Evolutionary conservation across 35 echinoderm and acorn worm species (phyloP).

Genomic region (Apostichopus japonicus): DNA sequence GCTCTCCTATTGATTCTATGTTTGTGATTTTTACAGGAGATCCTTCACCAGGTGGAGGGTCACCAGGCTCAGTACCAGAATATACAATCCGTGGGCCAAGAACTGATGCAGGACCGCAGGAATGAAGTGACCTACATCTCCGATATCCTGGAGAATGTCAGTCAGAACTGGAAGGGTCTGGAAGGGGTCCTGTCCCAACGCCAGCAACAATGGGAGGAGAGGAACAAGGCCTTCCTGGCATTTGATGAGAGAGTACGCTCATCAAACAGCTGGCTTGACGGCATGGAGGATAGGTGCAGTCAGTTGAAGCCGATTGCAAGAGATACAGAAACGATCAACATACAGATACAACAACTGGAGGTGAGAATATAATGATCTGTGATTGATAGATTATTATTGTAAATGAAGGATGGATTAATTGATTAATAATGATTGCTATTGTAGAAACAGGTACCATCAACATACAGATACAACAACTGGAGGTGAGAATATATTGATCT

Average conservation of each 20-base stretch:
- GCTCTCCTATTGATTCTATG: background rate
- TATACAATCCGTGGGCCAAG: conserved; percentile 79
- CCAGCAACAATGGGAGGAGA: conserved; percentile 81
- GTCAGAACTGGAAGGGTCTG: conserved; percentile 83
- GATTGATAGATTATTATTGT: too few species aligned
- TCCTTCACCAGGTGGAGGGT: conserved; percentile 77
- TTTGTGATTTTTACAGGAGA: conserved; percentile 62
- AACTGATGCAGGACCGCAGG: conserved; percentile 75
- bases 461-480: conserved; percentile 91
- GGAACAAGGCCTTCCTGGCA: conserved; percentile 73
- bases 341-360: conserved; percentile 94
- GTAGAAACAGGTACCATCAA: conserved; percentile 85
- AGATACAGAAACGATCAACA: conserved; percentile 91
- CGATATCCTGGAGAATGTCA: conserved; percentile 85
- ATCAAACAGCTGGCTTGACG: conserved; percentile 69
- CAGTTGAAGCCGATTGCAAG: conserved; percentile 82
- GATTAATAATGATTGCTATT: too few species aligned
- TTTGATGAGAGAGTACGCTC: conserved; percentile 80
- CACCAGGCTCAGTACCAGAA: conserved; percentile 84
- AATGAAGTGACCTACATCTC: conserved; percentile 87
- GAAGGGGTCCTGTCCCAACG: conserved; percentile 55
- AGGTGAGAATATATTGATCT: conserved; percentile 43
- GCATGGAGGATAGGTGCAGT: conserved; percentile 84
- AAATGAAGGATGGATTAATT: too few species aligned
- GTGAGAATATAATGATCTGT: background rate